A percentile compares a stretch with the other conserved stretches of the same genome.
These are phyloP conservation scores for Oryzias dopingdopingensis DNA, from an alignment of 2,797 vertebrate genomes.

Conservation along the genomic window DNA sequence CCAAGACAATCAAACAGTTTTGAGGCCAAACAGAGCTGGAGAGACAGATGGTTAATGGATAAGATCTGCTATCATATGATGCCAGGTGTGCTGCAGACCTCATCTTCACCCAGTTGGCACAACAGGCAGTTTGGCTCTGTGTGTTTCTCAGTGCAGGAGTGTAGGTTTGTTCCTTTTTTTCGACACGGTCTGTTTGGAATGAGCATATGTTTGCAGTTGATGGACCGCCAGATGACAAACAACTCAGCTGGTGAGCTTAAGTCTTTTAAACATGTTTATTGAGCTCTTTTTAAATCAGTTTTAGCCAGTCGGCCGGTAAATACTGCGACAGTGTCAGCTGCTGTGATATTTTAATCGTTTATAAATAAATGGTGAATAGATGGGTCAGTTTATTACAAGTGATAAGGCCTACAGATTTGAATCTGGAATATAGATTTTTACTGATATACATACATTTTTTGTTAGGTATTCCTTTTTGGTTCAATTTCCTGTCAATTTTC, in stretches of 20 bases:
- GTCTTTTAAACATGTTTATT: constrained; percentile 16
- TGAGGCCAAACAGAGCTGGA: constrained; percentile 37
- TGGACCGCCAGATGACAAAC: constrained; percentile 45
- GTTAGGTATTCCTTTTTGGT: too few relatives aligned
- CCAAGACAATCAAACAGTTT: constrained; percentile 28
- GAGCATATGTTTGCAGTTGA: constrained; percentile 70
- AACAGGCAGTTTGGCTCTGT: constrained; percentile 21
- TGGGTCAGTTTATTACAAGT: too few relatives aligned
- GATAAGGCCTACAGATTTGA: too few relatives aligned
- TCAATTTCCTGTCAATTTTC: too few relatives aligned
- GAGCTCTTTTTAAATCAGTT: constrained; percentile 28
- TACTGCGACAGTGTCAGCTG: neutral
- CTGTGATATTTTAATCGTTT: too few relatives aligned
- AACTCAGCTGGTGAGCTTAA: constrained; percentile 15
- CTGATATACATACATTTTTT: too few relatives aligned
- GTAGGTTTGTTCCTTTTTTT: constrained; percentile 22
- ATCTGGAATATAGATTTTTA: too few relatives aligned
- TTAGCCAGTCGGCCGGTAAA: constrained; percentile 13
- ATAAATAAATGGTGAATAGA: too few relatives aligned
- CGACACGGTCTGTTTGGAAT: constrained; percentile 46
- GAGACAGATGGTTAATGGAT: constrained; percentile 67
- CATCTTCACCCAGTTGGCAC: constrained; percentile 49
- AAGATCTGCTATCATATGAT: constrained; percentile 56
- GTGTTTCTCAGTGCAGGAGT: constrained; percentile 9
- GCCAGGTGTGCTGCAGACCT: constrained; percentile 65